Evolutionary conservation across 2,797 vertebrate genomes (phyloP).

Genomic region (Semaprochilodus insignis): DNA sequence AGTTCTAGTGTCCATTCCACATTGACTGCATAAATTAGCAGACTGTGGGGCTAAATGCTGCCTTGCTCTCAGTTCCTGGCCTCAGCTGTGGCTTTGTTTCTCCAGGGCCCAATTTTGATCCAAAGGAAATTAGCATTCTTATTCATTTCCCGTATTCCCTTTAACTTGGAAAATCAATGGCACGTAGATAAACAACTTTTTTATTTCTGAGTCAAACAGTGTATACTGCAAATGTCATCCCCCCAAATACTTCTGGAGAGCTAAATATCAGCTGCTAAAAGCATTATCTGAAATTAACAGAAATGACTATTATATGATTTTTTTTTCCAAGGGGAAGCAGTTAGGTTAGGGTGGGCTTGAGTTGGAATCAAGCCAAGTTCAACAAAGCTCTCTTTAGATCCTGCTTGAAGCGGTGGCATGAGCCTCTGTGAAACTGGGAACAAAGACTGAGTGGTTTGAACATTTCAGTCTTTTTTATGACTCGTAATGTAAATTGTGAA

Average conservation of each 20-base stretch:
- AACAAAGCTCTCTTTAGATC: neutral
- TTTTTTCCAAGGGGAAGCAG: constrained; percentile 4
- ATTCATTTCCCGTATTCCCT: neutral
- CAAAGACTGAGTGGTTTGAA: neutral
- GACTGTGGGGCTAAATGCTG: neutral
- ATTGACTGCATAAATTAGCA: neutral
- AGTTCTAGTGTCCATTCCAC: neutral
- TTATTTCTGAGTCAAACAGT: neutral
- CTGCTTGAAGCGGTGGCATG: neutral
- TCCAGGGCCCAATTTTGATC: neutral
- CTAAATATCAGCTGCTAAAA: neutral
- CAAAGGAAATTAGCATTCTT: constrained; percentile 2
- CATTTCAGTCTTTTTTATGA: neutral
- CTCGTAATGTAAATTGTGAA: neutral
- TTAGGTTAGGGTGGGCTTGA: neutral
- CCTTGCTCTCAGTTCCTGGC: neutral
- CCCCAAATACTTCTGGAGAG: neutral
- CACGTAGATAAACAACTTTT: neutral
- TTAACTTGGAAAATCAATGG: neutral
- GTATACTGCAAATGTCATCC: neutral
- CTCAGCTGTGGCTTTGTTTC: neutral
- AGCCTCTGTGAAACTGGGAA: neutral
- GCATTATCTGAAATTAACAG: neutral
- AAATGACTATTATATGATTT: neutral
- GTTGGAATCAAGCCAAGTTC: constrained; percentile 7